phyloP scores from a whole-genome alignment of 2,888 invertebrate species.

The Scaptomyza caliginosa region DNA sequence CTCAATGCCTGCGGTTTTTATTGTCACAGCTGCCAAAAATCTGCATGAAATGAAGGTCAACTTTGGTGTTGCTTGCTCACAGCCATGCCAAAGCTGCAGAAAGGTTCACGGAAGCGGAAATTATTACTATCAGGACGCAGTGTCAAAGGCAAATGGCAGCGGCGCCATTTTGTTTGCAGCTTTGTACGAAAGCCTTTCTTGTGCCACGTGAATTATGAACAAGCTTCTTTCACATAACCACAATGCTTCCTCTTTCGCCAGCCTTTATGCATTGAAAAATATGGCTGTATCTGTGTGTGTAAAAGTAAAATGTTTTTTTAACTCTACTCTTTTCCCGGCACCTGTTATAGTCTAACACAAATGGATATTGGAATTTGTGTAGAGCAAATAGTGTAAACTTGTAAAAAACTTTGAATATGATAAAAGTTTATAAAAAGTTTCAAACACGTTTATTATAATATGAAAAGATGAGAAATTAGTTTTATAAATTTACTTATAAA shows the following conservation, averaged over 20 bases:
- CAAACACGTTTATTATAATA: background rate
- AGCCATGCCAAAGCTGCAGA: slow-evolving; percentile 29
- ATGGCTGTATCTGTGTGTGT: slow-evolving; percentile 1
- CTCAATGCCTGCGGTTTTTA: slow-evolving; percentile 18
- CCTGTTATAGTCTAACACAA: background rate
- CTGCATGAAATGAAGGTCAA: slow-evolving; percentile 60
- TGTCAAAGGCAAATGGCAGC: slow-evolving; percentile 17
- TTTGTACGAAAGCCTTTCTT: slow-evolving; percentile 10
- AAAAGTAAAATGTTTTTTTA: background rate
- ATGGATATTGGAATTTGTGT: background rate
- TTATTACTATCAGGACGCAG: slow-evolving; percentile 42
- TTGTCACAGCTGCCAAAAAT: slow-evolving; percentile 46
- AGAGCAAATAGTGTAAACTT: background rate
- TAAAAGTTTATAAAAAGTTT: background rate
- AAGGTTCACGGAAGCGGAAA: slow-evolving; percentile 54
- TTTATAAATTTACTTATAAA: background rate
- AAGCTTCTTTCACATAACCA: slow-evolving; percentile 18
- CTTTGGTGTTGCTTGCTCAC: slow-evolving; percentile 4
- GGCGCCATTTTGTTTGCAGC: slow-evolving; percentile 25
- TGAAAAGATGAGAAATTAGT: too few species aligned
- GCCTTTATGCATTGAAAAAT: slow-evolving; percentile 1
- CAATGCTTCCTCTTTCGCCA: background rate
- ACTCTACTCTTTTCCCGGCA: background rate
- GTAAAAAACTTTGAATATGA: background rate
- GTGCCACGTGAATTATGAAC: slow-evolving; percentile 39